phyloP scores from a whole-genome alignment of 2,888 invertebrate species.

The Drosophila prostipennis region DNA sequence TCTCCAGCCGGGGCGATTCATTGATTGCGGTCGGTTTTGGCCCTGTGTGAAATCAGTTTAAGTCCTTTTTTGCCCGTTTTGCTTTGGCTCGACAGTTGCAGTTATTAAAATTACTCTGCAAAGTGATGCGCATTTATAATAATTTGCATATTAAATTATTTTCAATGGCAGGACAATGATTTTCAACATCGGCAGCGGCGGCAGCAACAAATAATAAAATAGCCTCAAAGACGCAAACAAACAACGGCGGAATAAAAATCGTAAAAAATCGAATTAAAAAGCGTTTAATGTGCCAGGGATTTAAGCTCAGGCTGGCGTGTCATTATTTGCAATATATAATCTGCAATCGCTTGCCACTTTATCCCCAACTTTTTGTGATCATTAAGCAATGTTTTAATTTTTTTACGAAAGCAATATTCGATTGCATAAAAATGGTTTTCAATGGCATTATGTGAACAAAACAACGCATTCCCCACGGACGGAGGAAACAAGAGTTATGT shows the following conservation, averaged over 20 bases:
- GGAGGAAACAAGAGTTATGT: constrained; percentile 2
- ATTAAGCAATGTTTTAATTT: constrained; percentile 61
- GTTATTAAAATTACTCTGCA: constrained; percentile 70
- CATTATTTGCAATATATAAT: constrained; percentile 63
- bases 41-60: constrained; percentile 72
- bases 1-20: constrained; percentile 20
- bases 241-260: constrained; percentile 57
- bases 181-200: constrained; percentile 37
- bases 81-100: constrained; percentile 55
- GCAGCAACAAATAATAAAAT: constrained; percentile 40
- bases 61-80: constrained; percentile 42
- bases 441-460: constrained; percentile 70
- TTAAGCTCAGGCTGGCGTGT: constrained; percentile 42
- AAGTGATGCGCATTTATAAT: constrained; percentile 74
- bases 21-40: constrained; percentile 56
- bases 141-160: constrained; percentile 78
- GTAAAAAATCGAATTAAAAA: constrained; percentile 72
- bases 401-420: constrained; percentile 63
- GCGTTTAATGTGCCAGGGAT: constrained; percentile 73
- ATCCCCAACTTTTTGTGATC: constrained; percentile 49
- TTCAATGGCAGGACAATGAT: constrained; percentile 69
- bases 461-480: constrained; percentile 24
- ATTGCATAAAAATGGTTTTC: constrained; percentile 58
- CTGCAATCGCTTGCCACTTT: constrained; percentile 45
- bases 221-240: constrained; percentile 67